A percentile compares a stretch with the other conserved stretches of the same genome.
These are phyloP conservation scores for Glomeris maerens DNA, from an alignment of 1,140 invertebrate species.

Conservation along the genomic window DNA sequence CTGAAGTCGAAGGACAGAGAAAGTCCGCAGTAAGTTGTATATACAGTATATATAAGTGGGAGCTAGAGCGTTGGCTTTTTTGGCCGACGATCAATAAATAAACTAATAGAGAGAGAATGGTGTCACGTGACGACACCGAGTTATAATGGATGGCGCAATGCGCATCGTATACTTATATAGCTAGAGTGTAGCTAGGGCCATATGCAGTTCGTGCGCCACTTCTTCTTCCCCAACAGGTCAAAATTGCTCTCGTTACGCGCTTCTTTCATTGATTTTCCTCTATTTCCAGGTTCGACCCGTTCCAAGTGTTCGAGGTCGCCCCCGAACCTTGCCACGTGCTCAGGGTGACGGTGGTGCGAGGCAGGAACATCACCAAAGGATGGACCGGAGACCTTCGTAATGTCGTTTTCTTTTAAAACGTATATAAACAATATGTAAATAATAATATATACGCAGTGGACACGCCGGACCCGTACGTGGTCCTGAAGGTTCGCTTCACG, in stretches of 20 bases:
- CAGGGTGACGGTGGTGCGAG: slow-evolving; percentile 19
- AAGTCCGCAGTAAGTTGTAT: no score
- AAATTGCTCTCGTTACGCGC: not conserved
- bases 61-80: no score
- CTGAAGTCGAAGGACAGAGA: no score
- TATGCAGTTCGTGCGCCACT: no score
- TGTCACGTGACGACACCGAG: no score
- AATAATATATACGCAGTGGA: slow-evolving; percentile 29
- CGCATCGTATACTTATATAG: no score
- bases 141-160: no score
- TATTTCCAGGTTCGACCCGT: slow-evolving; percentile 18
- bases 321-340: slow-evolving; percentile 22
- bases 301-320: slow-evolving; percentile 22
- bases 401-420: not conserved
- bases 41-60: no score
- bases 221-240: no score
- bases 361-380: slow-evolving; percentile 24
- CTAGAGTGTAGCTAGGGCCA: no score
- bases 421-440: slow-evolving; percentile 4
- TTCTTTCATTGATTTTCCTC: slow-evolving; percentile 3
- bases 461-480: slow-evolving; percentile 35
- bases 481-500: slow-evolving; percentile 28
- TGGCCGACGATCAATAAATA: no score
- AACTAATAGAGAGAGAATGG: no score
- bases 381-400: slow-evolving; percentile 22